Evolutionary conservation across 2,113 vertebrate genomes (phyloP), one percentile per base, ranked within the genome.

Genomic region (Cyprinus carpio): DNA sequence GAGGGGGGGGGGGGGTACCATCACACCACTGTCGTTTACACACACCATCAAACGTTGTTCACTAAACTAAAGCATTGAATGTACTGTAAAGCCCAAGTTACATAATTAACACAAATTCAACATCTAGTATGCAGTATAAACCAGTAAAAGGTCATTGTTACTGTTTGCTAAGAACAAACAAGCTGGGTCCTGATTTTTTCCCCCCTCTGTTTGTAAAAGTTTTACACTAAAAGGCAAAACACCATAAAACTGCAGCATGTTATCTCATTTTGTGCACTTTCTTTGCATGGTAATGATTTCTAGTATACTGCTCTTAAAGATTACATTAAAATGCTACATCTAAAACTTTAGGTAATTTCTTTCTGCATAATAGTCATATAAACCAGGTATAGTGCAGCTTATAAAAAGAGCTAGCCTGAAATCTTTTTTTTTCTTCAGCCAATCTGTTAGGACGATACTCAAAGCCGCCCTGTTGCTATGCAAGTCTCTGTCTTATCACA

Each of bases 191-290:
- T 62, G 29, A 65, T 78, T 72, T 77, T 87, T 87, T 67, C 34
- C 37, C 84, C 37, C 84, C 51, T 16, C 71, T 89, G 82, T 92
- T 91, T 90, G 69, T 88, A 58, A 92, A 89, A 84, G 89, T 88
- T 90, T 89, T 92, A 89, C 90, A 89, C 92, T 93, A 92, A 93
- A 84, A 93, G 80, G 6, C 9, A 82, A 84, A 75, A 49, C 40
- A 88, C 89, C 88, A 93, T 95, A 94, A 93, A 94, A 88, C n/a
- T 87, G 84, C 91, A 89, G 89, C 89, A 87, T 89, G 89, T 90
- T 71, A 80, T 89, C 90, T 87, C 88, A 90, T 77, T 83, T 46
- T 78, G 88, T 84, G 81, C 87, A 86, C 86, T 90, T 91, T 90
- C 90, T 91, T 86, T 83, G 49, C 69, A 27, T 58, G 69, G 82